Evolutionary conservation across 2,888 invertebrate species (phyloP).

Genomic region (Sipha maydis): DNA sequence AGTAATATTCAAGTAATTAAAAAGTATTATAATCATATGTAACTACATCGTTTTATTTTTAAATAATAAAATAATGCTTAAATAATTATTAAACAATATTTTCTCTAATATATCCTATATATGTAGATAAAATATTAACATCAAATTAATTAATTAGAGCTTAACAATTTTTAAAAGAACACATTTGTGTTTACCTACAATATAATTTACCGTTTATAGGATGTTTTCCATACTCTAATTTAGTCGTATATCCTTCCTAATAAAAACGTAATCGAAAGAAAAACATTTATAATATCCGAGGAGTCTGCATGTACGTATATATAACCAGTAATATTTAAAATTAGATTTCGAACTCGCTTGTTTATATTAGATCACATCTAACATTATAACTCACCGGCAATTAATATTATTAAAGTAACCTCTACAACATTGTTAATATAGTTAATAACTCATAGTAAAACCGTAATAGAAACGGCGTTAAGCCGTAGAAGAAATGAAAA

Average conservation of each 20-base stretch:
- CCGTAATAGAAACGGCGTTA: too few relatives aligned
- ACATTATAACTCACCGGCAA: not conserved
- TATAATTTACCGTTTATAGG: conserved; percentile 8
- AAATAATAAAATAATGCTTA: not conserved
- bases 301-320: not conserved
- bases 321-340: conserved; percentile 49
- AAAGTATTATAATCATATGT: not conserved
- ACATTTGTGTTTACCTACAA: conserved; percentile 49
- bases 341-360: conserved; percentile 41
- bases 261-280: conserved; percentile 39
- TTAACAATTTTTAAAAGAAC: conserved; percentile 11
- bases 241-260: conserved; percentile 34
- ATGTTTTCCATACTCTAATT: conserved; percentile 6
- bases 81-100: not conserved
- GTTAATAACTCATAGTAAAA: not conserved
- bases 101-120: not conserved
- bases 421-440: not conserved
- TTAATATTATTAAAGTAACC: not conserved
- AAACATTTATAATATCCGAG: conserved; percentile 43
- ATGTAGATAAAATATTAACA: not conserved
- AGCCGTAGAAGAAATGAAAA: too few relatives aligned
- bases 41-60: not conserved
- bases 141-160: conserved; percentile 1
- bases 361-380: conserved; percentile 35
- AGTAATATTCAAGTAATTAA: not conserved